Percentiles rank a stretch among this genome's conserved stretches.
Evolutionary conservation across 2,113 vertebrate genomes (phyloP).

Genomic region (Mormoops blainvillei): DNA sequence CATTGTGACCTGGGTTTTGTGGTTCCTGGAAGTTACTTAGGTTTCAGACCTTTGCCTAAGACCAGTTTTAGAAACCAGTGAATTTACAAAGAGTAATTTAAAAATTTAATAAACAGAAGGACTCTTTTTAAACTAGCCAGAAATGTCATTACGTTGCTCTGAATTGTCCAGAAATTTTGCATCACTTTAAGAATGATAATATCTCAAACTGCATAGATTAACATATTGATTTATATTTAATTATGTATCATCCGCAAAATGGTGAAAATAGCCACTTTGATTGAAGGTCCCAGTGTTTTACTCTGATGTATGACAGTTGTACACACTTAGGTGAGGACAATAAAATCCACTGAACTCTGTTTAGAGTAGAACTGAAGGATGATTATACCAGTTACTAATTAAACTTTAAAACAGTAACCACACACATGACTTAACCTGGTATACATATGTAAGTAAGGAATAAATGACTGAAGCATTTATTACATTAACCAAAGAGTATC

Average conservation of each 20-base stretch:
- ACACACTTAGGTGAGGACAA: not conserved
- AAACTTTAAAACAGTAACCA: not conserved
- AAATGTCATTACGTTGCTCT: not conserved
- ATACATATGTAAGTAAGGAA: not conserved
- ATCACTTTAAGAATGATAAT: not conserved
- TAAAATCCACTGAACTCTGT: not conserved
- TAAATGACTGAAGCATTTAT: not conserved
- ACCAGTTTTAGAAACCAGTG: not conserved
- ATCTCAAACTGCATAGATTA: not conserved
- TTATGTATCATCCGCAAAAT: not conserved
- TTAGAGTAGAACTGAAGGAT: not conserved
- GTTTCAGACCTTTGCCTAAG: not conserved
- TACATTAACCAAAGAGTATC: not conserved
- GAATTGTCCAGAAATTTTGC: not conserved
- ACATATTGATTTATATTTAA: not conserved
- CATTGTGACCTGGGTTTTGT: not conserved
- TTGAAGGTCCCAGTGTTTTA: not conserved
- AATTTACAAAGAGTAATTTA: not conserved
- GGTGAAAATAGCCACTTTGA: not conserved
- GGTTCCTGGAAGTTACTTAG: not conserved
- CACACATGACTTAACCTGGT: fast-evolving
- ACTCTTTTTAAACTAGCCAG: not conserved
- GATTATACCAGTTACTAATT: not conserved
- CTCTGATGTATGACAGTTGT: not conserved
- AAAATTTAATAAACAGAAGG: not conserved